Base-by-base conservation (phyloP, 2,797 vertebrate species). In the Enoplosus armatus region DNA sequence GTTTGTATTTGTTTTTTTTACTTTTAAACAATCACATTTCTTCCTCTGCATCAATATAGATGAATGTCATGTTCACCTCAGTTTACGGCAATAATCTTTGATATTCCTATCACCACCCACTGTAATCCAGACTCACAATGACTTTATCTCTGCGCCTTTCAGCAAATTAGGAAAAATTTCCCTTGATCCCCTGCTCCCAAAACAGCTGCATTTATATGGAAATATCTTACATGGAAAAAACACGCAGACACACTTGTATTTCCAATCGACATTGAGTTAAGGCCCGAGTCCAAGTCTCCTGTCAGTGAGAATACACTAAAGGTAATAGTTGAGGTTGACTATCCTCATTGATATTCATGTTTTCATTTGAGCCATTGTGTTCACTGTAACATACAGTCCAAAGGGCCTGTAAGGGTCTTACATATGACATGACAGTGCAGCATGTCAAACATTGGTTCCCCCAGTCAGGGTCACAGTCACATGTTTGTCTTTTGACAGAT, bases 181-280 rank as follows among this genome's bases (percentile, higher is more conserved):
- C 35, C 43, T 24, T 67, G 66, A 68, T 84, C 39, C 43, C 24
- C 22, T 29, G 71, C 77, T 74, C 58, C 41, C 31, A 61, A 48
- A 86, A 82, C 83, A 75, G 74, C 73, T 88, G 75, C 73, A 80
- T 77, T 84, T 69, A 80, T 61, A 56, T 78, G 83, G 72, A 86
- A 70, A 87, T 56, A 2, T 16, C 24, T 37, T 48, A 31, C 54
- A 43, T 29, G 29, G 48, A 80, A 72, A 53, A 59, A 6, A 9
- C 26, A 24, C 51, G 45, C 50, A 63, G 18, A 53, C 26, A 26
- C 29, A 20, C 48, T 39, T 37, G 0, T 50, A 20, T 11, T 62
- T 33, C 27, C 33, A 29, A 4, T 3, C 41, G 22, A 45, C 22
- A 0, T 16, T 27, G 24, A 65, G 27, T 63, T 15, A 26, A 51